Conservation (phyloP, 1,140 invertebrate genomes). For the Campoletis sonorensis region DNA sequence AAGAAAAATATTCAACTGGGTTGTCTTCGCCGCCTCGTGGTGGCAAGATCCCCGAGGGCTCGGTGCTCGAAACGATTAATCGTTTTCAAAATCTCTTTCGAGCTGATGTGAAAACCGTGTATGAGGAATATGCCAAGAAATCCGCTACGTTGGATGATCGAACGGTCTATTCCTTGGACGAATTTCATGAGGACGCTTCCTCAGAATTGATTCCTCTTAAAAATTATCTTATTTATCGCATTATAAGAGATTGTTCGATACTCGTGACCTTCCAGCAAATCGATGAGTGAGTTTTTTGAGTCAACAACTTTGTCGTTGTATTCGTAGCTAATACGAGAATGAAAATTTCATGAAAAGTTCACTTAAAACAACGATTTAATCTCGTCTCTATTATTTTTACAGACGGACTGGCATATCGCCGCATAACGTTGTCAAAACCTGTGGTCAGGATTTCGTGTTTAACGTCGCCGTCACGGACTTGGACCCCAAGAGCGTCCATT, state of each 20-base stretch:
- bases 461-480: conserved; percentile 76
- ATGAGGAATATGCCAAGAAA: no score
- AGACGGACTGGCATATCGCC: conserved; percentile 21
- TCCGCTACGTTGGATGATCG: no score
- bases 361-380: conserved; percentile 24
- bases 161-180: conserved; percentile 9
- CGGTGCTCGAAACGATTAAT: conserved; percentile 60
- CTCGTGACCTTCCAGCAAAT: conserved; percentile 76
- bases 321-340: neutral
- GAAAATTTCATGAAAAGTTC: no score
- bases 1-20: no score
- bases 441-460: conserved; percentile 69
- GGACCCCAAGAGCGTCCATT: conserved; percentile 77
- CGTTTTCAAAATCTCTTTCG: no score
- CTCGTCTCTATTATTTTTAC: no score
- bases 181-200: conserved; percentile 34
- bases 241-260: conserved; percentile 79
- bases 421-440: conserved; percentile 63
- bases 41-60: no score
- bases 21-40: no score
- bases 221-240: conserved; percentile 76
- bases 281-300: conserved; percentile 62
- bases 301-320: conserved; percentile 40
- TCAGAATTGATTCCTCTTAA: conserved; percentile 65
- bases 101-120: conserved; percentile 61